Percentiles rank a stretch among this genome's conserved stretches.
Evolutionary conservation across 23 tunicate genomes (phyloP).

Genomic region (Styela clava): DNA sequence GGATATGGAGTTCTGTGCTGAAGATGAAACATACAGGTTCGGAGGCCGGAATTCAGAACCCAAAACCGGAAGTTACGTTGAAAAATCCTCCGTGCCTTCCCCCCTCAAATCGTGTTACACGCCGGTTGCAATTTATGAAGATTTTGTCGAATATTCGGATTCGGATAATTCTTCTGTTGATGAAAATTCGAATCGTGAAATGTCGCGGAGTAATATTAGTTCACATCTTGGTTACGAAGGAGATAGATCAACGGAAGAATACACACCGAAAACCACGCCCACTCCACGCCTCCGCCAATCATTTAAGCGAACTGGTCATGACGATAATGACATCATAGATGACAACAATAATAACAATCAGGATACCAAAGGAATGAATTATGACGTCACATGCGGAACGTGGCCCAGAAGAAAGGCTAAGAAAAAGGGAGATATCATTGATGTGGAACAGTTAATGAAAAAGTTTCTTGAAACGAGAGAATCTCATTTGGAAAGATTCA

Average conservation of each 20-base stretch:
- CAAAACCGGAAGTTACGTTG: not conserved
- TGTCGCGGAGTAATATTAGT: not conserved
- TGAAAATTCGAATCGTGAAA: not conserved
- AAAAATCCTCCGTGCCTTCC: slow-evolving; percentile 2
- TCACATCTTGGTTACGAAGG: not conserved
- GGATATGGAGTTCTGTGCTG: slow-evolving; percentile 14
- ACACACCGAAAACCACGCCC: not conserved
- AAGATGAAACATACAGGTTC: not conserved
- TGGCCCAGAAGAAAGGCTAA: not conserved
- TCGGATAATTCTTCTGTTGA: slow-evolving; percentile 15
- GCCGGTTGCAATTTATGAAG: slow-evolving; percentile 11
- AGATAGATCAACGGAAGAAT: not conserved
- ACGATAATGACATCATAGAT: not conserved
- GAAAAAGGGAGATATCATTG: not conserved
- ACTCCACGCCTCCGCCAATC: not conserved
- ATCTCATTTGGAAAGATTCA: not conserved
- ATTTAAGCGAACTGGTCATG: not conserved
- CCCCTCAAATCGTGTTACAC: slow-evolving; percentile 25
- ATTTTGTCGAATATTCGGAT: slow-evolving; percentile 24
- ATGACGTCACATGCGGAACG: not conserved
- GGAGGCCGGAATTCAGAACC: slow-evolving; percentile 1
- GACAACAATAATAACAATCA: not conserved
- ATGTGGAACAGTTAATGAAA: slow-evolving; percentile 7
- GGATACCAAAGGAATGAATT: not conserved
- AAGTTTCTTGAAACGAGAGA: slow-evolving; percentile 1